Base-by-base conservation (phyloP, 1,140 invertebrate genomes). In the Oedothorax gibbosus region DNA sequence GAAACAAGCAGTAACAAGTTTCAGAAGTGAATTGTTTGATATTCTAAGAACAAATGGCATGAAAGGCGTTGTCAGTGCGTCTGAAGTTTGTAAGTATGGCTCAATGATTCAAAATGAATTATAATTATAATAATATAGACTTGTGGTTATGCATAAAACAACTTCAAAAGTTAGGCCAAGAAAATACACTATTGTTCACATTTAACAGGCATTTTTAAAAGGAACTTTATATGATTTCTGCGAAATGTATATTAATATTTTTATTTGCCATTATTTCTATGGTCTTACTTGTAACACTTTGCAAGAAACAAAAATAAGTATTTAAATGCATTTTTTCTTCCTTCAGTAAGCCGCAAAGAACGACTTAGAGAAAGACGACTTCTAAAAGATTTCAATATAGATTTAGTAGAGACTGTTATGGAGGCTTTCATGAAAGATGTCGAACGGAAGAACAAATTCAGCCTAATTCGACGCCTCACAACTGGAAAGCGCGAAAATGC, bases 361-460 rank as follows among this genome's bases (percentile, higher is more conserved):
- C 93, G 95, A 87, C 93, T 95, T 2, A 95, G 95, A 93, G 95
- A 96, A 88, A 91, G 95, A 21, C 92, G 95, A 69, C 92, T 96
- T 11, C 91, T 96, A n/a, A 96, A 96, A 89, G 95, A 96, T 89
- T 96, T 96, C 93, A 95, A 96, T 88, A 96, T 96, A 83, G 95
- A 95, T 10, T 93, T 96, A 69, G 95, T 96, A 0, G 95, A 96
- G 89, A 85, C 53, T 5, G 82, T 80, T 0, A 49, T 86, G 49
- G 82, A 80, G 49, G 82, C 65, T 18, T 66, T 85, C 35, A 60
- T 85, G 49, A 65, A 73, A 51, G 81, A 86, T 10, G 7, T 62
- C 2, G 49, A 86, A 57, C 11, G 35, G 0, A 87, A 82, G 53
- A 73, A 57, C 7, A 72, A 50, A 60, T 78, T 85, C 18, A 86